Evolutionary conservation across 2,113 vertebrate species (phyloP).

Genomic region (Psammodynastes pulverulentus): DNA sequence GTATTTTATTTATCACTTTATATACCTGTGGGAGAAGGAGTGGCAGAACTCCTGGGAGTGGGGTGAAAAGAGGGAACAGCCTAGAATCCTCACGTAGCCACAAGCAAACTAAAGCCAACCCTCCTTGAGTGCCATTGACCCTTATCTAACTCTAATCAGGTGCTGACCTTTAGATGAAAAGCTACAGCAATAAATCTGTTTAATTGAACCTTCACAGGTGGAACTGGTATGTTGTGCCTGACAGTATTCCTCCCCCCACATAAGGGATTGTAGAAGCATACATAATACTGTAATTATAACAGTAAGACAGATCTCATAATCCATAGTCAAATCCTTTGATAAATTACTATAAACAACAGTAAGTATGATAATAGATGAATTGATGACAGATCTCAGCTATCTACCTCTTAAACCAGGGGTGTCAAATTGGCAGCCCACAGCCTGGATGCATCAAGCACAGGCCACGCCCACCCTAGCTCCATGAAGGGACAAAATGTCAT

Average conservation of each 20-base stretch:
- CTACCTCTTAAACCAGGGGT: background rate
- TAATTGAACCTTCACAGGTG: background rate
- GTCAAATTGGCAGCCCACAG: no score
- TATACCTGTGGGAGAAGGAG: background rate
- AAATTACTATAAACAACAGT: background rate
- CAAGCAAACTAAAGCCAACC: background rate
- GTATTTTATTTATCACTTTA: conserved; percentile 25
- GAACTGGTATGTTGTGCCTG: background rate
- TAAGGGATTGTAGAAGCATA: background rate
- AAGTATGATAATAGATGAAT: background rate
- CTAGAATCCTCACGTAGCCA: background rate
- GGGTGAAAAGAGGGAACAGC: background rate
- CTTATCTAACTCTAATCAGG: background rate
- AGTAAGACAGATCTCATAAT: background rate
- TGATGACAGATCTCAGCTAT: background rate
- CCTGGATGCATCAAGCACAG: no score
- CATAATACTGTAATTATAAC: background rate
- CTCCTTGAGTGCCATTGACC: background rate
- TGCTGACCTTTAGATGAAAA: background rate
- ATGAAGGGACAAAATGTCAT: no score
- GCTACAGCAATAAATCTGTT: background rate
- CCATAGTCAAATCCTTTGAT: background rate
- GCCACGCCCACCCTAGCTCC: no score
- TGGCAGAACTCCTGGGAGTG: background rate
- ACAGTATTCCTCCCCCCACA: background rate